Percentiles rank a stretch among this genome's conserved stretches.
Evolutionary conservation across 2,113 vertebrate genomes (phyloP).

Genomic region (Toxotes chatareus): DNA sequence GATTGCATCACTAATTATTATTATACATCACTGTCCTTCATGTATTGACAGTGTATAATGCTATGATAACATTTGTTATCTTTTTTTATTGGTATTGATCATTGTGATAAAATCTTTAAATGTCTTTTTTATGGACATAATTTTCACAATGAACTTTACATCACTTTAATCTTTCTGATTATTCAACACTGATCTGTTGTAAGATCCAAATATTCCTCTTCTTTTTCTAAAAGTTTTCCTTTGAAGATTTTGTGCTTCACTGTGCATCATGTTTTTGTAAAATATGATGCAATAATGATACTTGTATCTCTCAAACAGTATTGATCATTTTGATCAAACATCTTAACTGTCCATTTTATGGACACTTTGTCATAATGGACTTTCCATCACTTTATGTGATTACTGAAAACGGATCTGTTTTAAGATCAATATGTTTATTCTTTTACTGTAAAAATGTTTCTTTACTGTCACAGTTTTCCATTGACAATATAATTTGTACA

Average conservation of each 20-base stretch:
- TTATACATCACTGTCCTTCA: background rate
- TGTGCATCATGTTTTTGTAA: too few species aligned
- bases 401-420: slow-evolving; percentile 12
- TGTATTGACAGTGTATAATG: background rate
- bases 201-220: background rate
- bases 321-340: slow-evolving; percentile 1
- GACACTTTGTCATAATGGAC: background rate
- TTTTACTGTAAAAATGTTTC: background rate
- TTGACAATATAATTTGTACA: background rate
- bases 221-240: too few species aligned
- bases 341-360: background rate
- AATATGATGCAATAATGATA: background rate
- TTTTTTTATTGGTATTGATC: slow-evolving; percentile 2
- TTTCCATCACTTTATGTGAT: background rate
- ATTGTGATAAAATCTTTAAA: background rate
- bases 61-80: background rate
- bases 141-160: too few species aligned
- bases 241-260: too few species aligned
- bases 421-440: background rate
- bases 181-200: background rate
- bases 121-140: background rate
- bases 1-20: slow-evolving; percentile 34
- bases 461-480: background rate
- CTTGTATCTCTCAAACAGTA: background rate
- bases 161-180: background rate